phyloP scores from a whole-genome alignment of 2,888 invertebrate genomes.

The Epiblema foenella region DNA sequence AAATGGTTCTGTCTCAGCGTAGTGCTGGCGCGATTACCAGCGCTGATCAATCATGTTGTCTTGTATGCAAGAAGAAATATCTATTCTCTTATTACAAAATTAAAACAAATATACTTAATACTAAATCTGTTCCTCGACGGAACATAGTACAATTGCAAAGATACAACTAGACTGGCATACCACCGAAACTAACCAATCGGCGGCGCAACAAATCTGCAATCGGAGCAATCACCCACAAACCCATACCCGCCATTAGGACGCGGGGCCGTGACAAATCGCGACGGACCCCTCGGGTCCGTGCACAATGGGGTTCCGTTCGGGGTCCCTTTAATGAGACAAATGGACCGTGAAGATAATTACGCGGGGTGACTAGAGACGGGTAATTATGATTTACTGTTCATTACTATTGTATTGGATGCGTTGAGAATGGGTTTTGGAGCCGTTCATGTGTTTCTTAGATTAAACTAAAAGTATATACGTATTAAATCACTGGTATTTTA shows the following conservation, averaged over 20 bases:
- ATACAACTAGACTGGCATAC: not conserved
- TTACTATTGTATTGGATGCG: slow-evolving; percentile 26
- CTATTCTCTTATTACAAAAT: too few species aligned
- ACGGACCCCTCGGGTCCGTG: slow-evolving; percentile 25
- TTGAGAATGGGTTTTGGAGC: not conserved
- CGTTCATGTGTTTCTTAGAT: not conserved
- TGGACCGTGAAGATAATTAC: slow-evolving; percentile 58
- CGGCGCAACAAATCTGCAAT: slow-evolving; percentile 13
- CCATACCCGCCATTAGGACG: slow-evolving; percentile 26
- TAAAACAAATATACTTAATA: too few species aligned
- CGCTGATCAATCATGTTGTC: too few species aligned
- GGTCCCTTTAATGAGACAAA: slow-evolving; percentile 47
- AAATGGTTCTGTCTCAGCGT: too few species aligned
- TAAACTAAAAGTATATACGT: too few species aligned
- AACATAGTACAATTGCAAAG: not conserved
- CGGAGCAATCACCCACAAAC: slow-evolving; percentile 8
- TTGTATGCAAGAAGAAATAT: too few species aligned
- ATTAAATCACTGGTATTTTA: too few species aligned
- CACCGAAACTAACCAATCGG: not conserved
- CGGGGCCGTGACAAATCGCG: slow-evolving; percentile 38
- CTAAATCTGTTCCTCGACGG: not conserved
- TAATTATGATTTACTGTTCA: slow-evolving; percentile 42
- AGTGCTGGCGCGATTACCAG: too few species aligned
- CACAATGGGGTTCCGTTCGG: slow-evolving; percentile 34
- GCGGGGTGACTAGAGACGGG: slow-evolving; percentile 34